phyloP scores from a whole-genome alignment of 1,140 invertebrate genomes.

The Epicauta chinensis region DNA sequence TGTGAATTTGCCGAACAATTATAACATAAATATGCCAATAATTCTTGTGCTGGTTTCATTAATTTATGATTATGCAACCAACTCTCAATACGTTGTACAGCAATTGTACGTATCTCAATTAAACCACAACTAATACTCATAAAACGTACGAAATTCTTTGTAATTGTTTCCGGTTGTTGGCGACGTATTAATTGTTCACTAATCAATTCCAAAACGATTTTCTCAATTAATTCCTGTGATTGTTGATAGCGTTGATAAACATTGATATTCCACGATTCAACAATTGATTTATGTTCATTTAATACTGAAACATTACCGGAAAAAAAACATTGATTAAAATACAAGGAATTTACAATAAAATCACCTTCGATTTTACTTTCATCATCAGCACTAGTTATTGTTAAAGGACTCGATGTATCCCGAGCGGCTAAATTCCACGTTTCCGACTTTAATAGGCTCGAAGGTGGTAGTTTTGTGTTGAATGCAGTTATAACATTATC shows the following conservation, averaged over 20 bases:
- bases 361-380: constrained; percentile 37
- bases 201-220: constrained; percentile 76
- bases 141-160: constrained; percentile 80
- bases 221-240: constrained; percentile 66
- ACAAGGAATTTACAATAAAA: neutral
- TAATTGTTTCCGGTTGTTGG: constrained; percentile 81
- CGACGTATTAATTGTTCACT: constrained; percentile 80
- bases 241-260: constrained; percentile 55
- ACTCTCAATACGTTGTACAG: constrained; percentile 77
- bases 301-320: constrained; percentile 20
- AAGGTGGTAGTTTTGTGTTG: constrained; percentile 70
- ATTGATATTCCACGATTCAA: constrained; percentile 42
- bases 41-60: constrained; percentile 83
- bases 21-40: constrained; percentile 86
- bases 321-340: constrained; percentile 5
- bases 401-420: constrained; percentile 47
- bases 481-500: constrained; percentile 90
- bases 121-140: constrained; percentile 80
- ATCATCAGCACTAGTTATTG: constrained; percentile 52
- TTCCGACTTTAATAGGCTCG: constrained; percentile 53
- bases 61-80: constrained; percentile 96
- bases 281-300: constrained; percentile 46
- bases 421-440: constrained; percentile 45
- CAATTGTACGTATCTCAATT: constrained; percentile 75
- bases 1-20: constrained; percentile 76